Evolutionary conservation across 2,888 invertebrate genomes (phyloP), one percentile per base, ranked within the genome.

Genomic region (Dexiosoma caninum): DNA sequence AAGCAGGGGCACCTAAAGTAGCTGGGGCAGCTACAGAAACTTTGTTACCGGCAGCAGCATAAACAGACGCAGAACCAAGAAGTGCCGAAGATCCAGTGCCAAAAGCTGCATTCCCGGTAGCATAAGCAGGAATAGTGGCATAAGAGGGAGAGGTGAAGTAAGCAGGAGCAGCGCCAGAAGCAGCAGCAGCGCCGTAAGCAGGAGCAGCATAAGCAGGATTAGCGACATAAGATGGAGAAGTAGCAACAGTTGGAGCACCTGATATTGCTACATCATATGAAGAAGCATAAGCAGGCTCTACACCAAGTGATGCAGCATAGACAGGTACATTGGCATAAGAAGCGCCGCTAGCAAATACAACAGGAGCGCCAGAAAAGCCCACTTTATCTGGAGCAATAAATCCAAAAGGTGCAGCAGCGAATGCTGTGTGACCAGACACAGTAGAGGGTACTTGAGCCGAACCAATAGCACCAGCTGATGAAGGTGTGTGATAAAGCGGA

Each of bases 11-110:
- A 4, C 8, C 12, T 21, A 49, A 10, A n/a, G n/a, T n/a, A n/a
- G n/a, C n/a, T 10, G 9, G 12, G 21, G 9, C 21, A 2, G 7
- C n/a, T 0, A 14, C 14, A 14, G 32, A 1, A n/a, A n/a, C n/a
- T n/a, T n/a, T n/a, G n/a, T n/a, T n/a, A n/a, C n/a, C n/a, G n/a
- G 35, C 14, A 14, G 85, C 84, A 4, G 85, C 84, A 6, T 14
- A 21, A 40, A 40, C 8, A 16, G 77, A n/a, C 12, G 59, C 53
- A n/a, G 16, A 42, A 46, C 12, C 10, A 19, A 19, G 19, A 21
- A 72, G 64, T 44, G 27, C 27, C n/a, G n/a, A 27, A 27, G 27
- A 27, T 6, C 27, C 27, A n/a, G 16, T 44, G 42, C 12, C 12
- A 21, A 16, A 32, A 23, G 76, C 66, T 44, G 27, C 23, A n/a